phyloP scores from a whole-genome alignment of 2,113 vertebrate genomes.

The Eulemur rufifrons region DNA sequence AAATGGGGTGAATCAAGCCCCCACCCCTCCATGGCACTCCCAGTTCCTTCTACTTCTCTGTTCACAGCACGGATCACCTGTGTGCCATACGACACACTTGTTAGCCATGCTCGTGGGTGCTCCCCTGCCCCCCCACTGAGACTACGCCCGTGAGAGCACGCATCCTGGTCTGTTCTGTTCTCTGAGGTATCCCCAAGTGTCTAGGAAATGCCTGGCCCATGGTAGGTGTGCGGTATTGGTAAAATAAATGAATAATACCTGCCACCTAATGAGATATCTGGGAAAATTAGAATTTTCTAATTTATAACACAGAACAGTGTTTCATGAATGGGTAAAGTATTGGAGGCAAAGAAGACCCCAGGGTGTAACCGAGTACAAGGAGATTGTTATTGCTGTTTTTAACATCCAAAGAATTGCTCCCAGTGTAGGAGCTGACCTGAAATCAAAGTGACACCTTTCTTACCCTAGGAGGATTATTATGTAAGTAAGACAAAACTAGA shows the following conservation, averaged over 20 bases:
- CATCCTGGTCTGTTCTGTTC: not conserved
- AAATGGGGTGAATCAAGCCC: not conserved
- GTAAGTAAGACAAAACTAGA: not conserved
- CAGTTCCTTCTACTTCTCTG: not conserved
- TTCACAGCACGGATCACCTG: not conserved
- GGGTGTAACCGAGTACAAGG: not conserved
- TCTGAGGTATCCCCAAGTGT: not conserved
- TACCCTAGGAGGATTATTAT: not conserved
- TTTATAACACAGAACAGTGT: not conserved
- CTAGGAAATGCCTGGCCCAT: not conserved
- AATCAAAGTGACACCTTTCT: not conserved
- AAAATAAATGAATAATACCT: not conserved
- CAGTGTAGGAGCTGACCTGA: not conserved
- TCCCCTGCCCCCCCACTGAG: not conserved
- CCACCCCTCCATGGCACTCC: accelerated
- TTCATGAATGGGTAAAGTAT: not conserved
- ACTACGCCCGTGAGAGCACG: no score
- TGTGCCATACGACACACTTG: accelerated
- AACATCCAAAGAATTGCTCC: not conserved
- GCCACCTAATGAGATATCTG: not conserved
- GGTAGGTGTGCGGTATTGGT: not conserved
- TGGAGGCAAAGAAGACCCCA: not conserved
- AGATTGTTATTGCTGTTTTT: not conserved
- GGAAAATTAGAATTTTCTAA: not conserved
- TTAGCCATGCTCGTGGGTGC: not conserved